phyloP scores from a whole-genome alignment of 2,797 vertebrate genomes.

The Onychomys arenicola region DNA sequence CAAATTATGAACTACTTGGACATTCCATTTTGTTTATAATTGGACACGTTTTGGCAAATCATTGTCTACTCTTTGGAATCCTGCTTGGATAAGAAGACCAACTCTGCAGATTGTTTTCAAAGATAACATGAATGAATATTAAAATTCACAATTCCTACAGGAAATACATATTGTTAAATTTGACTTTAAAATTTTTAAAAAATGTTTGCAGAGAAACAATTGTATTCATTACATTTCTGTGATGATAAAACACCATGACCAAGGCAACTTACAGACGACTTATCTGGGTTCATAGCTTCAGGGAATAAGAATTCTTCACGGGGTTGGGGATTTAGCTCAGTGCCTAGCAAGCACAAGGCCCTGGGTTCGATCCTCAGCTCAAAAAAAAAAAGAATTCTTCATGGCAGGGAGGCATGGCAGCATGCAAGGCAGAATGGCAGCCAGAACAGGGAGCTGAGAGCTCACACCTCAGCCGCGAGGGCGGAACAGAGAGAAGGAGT shows the following conservation, averaged over 20 bases:
- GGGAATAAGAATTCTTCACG: not conserved
- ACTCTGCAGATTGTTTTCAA: not conserved
- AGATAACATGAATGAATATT: conserved; percentile 18
- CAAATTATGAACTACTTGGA: conserved; percentile 3
- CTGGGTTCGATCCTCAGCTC: too few species aligned
- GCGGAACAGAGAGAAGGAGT: not conserved
- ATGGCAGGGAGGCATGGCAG: not conserved
- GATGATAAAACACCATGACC: not conserved
- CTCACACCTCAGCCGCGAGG: not conserved
- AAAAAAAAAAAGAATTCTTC: too few species aligned
- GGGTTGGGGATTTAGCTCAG: too few species aligned
- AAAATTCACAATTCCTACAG: not conserved
- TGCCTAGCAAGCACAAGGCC: too few species aligned
- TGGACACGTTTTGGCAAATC: not conserved
- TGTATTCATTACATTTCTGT: too few species aligned
- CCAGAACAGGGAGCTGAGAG: not conserved
- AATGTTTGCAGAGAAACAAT: not conserved
- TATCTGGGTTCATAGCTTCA: not conserved
- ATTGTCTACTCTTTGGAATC: conserved; percentile 31
- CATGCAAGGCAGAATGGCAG: not conserved
- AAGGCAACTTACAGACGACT: not conserved
- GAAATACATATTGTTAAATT: not conserved
- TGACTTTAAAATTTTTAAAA: not conserved
- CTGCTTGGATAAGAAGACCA: not conserved
- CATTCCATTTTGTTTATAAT: not conserved